A percentile compares a stretch with the other conserved stretches of the same genome.
Conservation (phyloP, 2,113 vertebrate genomes). For the Odocoileus virginianus region DNA sequence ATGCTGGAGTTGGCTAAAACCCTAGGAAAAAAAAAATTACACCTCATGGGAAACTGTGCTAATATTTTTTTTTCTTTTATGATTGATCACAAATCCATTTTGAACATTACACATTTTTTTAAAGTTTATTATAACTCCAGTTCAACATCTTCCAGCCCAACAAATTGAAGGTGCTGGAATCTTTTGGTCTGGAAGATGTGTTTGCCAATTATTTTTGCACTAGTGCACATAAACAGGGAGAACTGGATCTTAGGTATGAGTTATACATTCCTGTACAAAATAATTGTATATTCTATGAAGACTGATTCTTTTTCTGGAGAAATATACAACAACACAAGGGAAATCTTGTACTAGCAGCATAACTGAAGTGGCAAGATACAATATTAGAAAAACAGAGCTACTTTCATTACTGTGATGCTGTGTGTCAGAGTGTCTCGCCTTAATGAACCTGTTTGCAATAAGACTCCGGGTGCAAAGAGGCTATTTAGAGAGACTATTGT, state of each 20-base stretch:
- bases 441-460: constrained; percentile 92
- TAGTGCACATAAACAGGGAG: constrained; percentile 83
- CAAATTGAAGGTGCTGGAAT: constrained; percentile 77
- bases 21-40: constrained; percentile 7
- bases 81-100: constrained; percentile 72
- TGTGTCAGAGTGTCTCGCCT: constrained; percentile 89
- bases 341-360: constrained; percentile 87
- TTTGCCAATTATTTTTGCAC: constrained; percentile 87
- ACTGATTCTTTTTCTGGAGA: constrained; percentile 87
- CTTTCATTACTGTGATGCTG: constrained; percentile 90
- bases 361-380: constrained; percentile 89
- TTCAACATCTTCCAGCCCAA: constrained; percentile 75
- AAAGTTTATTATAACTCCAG: constrained; percentile 73
- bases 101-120: constrained; percentile 74
- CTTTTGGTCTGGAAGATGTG: constrained; percentile 80
- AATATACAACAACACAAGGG: constrained; percentile 89
- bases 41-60: constrained; percentile 64
- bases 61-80: constrained; percentile 78
- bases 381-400: constrained; percentile 88
- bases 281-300: constrained; percentile 91
- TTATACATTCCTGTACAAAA: constrained; percentile 88
- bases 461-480: constrained; percentile 89
- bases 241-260: constrained; percentile 84
- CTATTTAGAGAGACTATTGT: constrained; percentile 91
- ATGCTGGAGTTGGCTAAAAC: constrained; percentile 55